A percentile compares a stretch with the other conserved stretches of the same genome.
Evolutionary conservation across 2,113 vertebrate genomes (phyloP).

Genomic region (Vanacampus margaritifer): DNA sequence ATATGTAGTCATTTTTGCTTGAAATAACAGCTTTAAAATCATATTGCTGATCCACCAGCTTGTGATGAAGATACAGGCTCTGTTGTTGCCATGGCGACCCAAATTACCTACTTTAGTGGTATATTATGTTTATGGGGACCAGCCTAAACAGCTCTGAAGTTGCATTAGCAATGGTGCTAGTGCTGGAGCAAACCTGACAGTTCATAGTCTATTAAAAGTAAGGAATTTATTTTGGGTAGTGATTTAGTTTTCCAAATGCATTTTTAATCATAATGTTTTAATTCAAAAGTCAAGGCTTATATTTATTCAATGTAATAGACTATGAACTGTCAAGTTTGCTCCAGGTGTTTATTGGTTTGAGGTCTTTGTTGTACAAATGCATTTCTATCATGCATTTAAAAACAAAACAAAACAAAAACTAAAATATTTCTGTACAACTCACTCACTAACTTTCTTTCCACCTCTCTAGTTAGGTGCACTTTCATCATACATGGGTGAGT

Average conservation of each 20-base stretch:
- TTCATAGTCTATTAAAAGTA: neutral
- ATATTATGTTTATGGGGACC: neutral
- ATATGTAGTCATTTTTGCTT: neutral
- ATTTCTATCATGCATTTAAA: too few relatives aligned
- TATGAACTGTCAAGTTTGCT: too few relatives aligned
- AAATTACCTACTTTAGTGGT: neutral
- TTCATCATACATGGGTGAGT: too few relatives aligned
- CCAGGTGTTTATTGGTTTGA: too few relatives aligned
- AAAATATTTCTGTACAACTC: too few relatives aligned
- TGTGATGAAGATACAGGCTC: neutral
- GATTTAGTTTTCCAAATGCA: neutral
- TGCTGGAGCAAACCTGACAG: neutral
- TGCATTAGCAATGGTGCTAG: constrained; percentile 3
- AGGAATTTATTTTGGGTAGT: neutral
- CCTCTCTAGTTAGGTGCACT: too few relatives aligned
- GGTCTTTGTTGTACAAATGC: too few relatives aligned
- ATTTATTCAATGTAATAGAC: too few relatives aligned
- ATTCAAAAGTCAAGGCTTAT: too few relatives aligned
- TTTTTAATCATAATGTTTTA: too few relatives aligned
- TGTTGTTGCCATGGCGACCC: neutral
- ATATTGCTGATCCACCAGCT: neutral
- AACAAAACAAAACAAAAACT: too few relatives aligned
- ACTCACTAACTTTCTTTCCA: too few relatives aligned
- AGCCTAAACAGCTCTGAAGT: neutral
- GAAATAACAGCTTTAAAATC: constrained; percentile 1